Base-by-base conservation (phyloP, 1,140 invertebrate genomes). In the Ruditapes philippinarum region DNA sequence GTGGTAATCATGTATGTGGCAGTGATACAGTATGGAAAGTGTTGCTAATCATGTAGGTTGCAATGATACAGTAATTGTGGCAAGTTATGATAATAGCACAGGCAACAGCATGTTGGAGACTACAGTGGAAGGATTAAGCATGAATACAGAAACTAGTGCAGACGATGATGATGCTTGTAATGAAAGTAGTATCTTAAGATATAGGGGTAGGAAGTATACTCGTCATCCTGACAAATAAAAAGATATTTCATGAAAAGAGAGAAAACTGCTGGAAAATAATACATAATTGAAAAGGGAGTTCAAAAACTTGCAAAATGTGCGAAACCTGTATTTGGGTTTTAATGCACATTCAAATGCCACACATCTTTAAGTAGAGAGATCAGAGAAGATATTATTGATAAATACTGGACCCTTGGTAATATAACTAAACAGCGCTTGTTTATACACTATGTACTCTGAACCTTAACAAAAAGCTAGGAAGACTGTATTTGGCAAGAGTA, bases 311-410 rank as follows among this genome's bases (percentile, higher is more conserved):
- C 31, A 36, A 80, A 60, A 38, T n/a, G 57, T n/a, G 38, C 57
- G 11, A 80, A 80, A 38, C 22, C 31, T 22, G 49, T n/a, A 9
- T 80, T 49, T 38, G 76, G 76, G 12, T 5, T 38, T 25, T 57
- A 17, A 12, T 80, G 76, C 38, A 80, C 49, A n/a, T 80, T 80
- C 33, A 51, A 80, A 45, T 57, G 76, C 38, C 49, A 80, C 36
- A 11, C n/a, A 25, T 36, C 33, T 7, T 28, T 60, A 33, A 81
- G 79, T 57, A 22, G 19, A 42, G 57, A 82, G 14, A 40, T 31
- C 14, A 42, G 80, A 42, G 49, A 33, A 31, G 38, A 82, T 57
- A 78, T 82, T n/a, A 65, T 82, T 25, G 57, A 82, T 38, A 82
- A 31, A n/a, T 82, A n/a, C 36, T 82, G 60, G 54, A 11, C 22